Evolutionary conservation across 2,888 invertebrate species (phyloP).

Genomic region (Mythimna lalbum): DNA sequence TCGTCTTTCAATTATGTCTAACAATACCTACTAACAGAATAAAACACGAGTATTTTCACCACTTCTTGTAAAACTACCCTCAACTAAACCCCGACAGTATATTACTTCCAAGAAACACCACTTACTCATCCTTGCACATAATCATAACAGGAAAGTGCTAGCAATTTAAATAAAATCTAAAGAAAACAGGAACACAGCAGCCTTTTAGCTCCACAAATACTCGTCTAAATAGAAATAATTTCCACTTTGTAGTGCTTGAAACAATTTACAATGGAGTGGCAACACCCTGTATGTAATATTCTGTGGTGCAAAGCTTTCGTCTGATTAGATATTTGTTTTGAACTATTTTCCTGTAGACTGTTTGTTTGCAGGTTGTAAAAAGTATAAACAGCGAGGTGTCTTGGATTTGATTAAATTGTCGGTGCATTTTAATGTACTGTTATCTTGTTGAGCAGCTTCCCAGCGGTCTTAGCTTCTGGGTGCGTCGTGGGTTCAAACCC

Average conservation of each 20-base stretch:
- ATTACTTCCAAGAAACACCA: conserved; percentile 26
- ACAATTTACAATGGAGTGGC: conserved; percentile 60
- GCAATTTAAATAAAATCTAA: conserved; percentile 50
- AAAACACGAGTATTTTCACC: neutral
- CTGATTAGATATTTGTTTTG: conserved; percentile 70
- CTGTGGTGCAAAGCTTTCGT: conserved; percentile 66
- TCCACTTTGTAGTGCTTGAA: conserved; percentile 54
- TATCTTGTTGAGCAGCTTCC: neutral
- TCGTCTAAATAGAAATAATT: conserved; percentile 58
- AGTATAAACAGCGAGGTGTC: conserved; percentile 36
- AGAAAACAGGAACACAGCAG: conserved; percentile 47
- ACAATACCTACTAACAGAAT: conserved; percentile 11
- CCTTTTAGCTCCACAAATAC: conserved; percentile 53
- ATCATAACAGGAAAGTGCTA: conserved; percentile 40
- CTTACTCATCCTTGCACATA: conserved; percentile 36
- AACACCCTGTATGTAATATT: conserved; percentile 66
- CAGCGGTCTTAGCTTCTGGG: no score
- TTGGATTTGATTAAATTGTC: conserved; percentile 60
- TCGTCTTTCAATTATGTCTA: no score
- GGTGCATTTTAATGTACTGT: conserved; percentile 42
- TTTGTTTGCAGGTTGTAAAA: conserved; percentile 52
- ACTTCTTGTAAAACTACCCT: conserved; percentile 17
- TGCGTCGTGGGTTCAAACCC: no score
- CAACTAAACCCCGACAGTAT: neutral
- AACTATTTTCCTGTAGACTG: conserved; percentile 46